Conservation (phyloP, 1,140 invertebrate species). For the Pogonomyrmex californicus region DNA sequence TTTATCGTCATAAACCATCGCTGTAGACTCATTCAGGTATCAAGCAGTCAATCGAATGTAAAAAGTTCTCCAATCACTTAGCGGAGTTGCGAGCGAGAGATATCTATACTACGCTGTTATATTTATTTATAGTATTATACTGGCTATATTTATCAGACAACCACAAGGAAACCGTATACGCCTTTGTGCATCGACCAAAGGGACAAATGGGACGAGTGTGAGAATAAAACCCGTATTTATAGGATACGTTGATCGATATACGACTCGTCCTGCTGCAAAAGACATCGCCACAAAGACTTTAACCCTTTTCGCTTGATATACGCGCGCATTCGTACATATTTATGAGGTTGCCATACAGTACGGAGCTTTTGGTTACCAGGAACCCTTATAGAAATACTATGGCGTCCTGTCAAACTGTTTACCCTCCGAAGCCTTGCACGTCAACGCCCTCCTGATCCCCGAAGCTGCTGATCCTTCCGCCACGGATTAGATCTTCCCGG, state of each 20-base stretch:
- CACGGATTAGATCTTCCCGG: conserved; percentile 57
- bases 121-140: conserved; percentile 44
- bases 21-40: conserved; percentile 11
- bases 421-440: conserved; percentile 49
- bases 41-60: conserved; percentile 30
- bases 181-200: conserved; percentile 33
- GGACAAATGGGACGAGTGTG: conserved; percentile 51
- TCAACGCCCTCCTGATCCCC: conserved; percentile 59
- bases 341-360: conserved; percentile 68
- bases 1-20: conserved; percentile 24
- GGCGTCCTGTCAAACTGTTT: conserved; percentile 73
- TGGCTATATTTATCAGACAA: conserved; percentile 30
- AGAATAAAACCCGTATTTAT: conserved; percentile 66
- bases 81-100: conserved; percentile 14
- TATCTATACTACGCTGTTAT: background rate
- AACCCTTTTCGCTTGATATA: conserved; percentile 66
- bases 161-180: background rate
- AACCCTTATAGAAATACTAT: conserved; percentile 67
- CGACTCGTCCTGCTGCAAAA: conserved; percentile 53
- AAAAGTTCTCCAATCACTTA: conserved; percentile 36
- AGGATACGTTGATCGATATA: conserved; percentile 67
- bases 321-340: conserved; percentile 74
- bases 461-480: conserved; percentile 40
- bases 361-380: conserved; percentile 51
- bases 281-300: conserved; percentile 65